Base-by-base conservation (phyloP, 1,140 invertebrate genomes). In the Stenopsyche tienmushanensis region DNA sequence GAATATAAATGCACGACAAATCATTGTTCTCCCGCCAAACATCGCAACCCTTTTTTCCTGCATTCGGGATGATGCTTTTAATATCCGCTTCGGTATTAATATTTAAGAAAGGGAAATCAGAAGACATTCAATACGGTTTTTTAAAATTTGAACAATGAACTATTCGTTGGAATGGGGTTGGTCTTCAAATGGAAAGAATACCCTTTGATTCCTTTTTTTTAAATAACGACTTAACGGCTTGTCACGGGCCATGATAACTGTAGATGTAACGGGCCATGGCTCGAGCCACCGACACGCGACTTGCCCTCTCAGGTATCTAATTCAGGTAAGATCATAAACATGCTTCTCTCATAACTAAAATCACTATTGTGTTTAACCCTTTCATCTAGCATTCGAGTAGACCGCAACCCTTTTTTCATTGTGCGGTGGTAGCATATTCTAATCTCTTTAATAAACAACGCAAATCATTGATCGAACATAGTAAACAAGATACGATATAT, bases 181-280 rank as follows among this genome's bases (percentile, higher is more conserved):
- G 53, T 58, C 45, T 44, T 64, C 45, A 62, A 62, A 62, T 42
- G 20, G 49, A 49, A 53, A 63, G 45, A 23, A 59, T 60, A 59
- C 52, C 26, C 21, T 39, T 39, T 50, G 25, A 47, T 60, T 50
- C 52, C 21, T 58, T 65, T 47, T 44, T 47, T 50, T 13, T 47
- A 47, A 5, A 5, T 52, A 59, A 65, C 45, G 54, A 49, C 41
- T 60, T 47, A 49, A 49, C 42, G 42, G 58, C 45, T 65, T 65
- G 63, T 69, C 67, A 34, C 63, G 64, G 53, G 63, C 64, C 66
- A 41, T 23, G 24, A 7, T 29, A 41, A 34, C 42, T 42, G 57
- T 15, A 21, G 59, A 10, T 42, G 21, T 50, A 23, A 26, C 50
- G 50, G 29, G 25, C n/a, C n/a, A n/a, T n/a, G n/a, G n/a, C 50